These are phyloP conservation scores for Stenodera caucasica DNA, from an alignment of 2,888 invertebrate species.

Conservation along the genomic window DNA sequence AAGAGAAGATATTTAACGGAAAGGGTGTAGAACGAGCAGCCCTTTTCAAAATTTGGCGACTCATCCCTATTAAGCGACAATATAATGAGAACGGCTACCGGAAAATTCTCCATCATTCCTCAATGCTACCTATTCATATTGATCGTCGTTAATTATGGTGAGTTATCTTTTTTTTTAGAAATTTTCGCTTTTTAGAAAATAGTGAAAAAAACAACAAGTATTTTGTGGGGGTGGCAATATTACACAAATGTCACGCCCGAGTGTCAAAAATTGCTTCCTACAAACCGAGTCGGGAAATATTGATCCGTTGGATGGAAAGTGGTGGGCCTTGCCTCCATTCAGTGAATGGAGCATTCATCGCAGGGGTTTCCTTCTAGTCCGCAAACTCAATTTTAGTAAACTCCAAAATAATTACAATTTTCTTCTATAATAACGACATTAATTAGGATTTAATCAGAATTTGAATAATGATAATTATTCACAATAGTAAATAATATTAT, in stretches of 20 bases:
- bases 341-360: constrained; percentile 26
- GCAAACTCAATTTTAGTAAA: constrained; percentile 17
- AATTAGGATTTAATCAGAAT: too few species aligned
- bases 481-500: too few species aligned
- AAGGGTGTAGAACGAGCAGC: constrained; percentile 38
- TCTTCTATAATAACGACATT: too few species aligned
- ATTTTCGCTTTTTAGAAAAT: too few species aligned
- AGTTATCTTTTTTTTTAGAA: constrained; percentile 14
- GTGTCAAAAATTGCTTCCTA: constrained; percentile 25
- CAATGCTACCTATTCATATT: constrained; percentile 23
- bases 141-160: constrained; percentile 23
- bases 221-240: neutral
- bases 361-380: constrained; percentile 19
- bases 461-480: too few species aligned
- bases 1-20: constrained; percentile 50
- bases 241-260: constrained; percentile 23
- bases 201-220: too few species aligned
- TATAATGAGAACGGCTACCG: neutral
- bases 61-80: too few species aligned
- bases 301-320: constrained; percentile 20
- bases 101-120: constrained; percentile 12
- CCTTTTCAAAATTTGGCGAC: constrained; percentile 19
- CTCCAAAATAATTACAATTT: constrained; percentile 1
- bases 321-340: constrained; percentile 29
- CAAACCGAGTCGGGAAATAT: constrained; percentile 28